phyloP scores from a whole-genome alignment of 1,140 invertebrate species.

The Sweltsa coloradensis region DNA sequence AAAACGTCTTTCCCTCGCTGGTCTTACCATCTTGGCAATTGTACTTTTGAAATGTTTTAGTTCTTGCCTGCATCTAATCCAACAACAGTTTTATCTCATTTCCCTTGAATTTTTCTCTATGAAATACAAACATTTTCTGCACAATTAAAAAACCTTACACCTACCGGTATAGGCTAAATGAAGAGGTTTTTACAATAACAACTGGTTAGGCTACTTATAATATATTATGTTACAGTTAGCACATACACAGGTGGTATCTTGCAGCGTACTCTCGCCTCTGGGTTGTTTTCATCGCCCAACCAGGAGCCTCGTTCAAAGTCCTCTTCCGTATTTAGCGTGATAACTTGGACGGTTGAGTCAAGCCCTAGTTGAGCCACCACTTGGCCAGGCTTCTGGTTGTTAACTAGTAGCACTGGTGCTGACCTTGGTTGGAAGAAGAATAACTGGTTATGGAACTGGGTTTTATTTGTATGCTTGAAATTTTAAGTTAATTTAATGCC shows the following conservation, averaged over 20 bases:
- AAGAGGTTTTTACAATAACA: not conserved
- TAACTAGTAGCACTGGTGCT: not conserved
- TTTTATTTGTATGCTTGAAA: too few species aligned
- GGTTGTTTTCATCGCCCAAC: constrained; percentile 39
- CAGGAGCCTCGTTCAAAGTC: constrained; percentile 40
- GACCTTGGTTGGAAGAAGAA: too few species aligned
- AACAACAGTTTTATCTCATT: too few species aligned
- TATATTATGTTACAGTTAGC: too few species aligned
- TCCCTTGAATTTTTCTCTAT: too few species aligned
- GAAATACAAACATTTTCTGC: not conserved
- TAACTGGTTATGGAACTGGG: too few species aligned
- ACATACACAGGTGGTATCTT: constrained; percentile 35
- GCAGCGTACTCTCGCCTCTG: constrained; percentile 36
- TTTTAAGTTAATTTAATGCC: too few species aligned
- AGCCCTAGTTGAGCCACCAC: constrained; percentile 11
- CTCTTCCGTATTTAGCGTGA: constrained; percentile 27
- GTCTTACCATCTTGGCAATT: too few species aligned
- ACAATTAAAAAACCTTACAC: constrained; percentile 4
- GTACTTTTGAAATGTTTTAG: too few species aligned
- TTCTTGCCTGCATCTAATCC: too few species aligned
- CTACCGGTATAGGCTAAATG: constrained; percentile 4
- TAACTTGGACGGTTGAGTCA: constrained; percentile 21
- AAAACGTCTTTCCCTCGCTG: too few species aligned
- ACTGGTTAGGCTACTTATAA: too few species aligned
- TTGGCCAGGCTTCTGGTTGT: constrained; percentile 11